Evolutionary conservation across 2,797 vertebrate species (phyloP), one percentile per base, ranked within the genome.

Genomic region (Serranus cabrilla): DNA sequence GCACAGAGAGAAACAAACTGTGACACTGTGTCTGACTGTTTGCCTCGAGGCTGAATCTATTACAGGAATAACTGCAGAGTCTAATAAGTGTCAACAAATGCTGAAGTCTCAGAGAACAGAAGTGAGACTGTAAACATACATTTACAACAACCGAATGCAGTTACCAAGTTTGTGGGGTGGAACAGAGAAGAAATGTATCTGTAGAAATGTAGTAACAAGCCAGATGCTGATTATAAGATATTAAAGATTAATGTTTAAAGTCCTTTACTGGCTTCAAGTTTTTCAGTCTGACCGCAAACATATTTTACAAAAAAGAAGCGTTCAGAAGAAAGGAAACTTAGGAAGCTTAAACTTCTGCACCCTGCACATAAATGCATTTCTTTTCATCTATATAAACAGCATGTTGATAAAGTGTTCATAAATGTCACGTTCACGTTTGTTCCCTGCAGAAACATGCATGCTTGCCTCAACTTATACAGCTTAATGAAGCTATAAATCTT

Each of bases 41-140:
- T 59, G 31, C 34, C 54, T 72, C 1, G 6, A 55, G 40, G 70
- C 42, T 20, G 49, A 20, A 55, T 74, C 27, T 62, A 34, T 49
- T 62, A 42, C 73, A 77, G 76, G 76, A 77, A 71, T 70, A 21
- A 37, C 69, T 21, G 69, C 31, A 52, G 64, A 54, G 47, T 52
- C 18, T 50, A 47, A 60, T 46, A 66, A 71, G 43, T 31, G 25
- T 70, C 56, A 82, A 79, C 71, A 82, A 67, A 73, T 23, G 62
- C 56, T 47, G 76, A 47, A 69, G 52, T 34, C 51, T 23, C 34
- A 34, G 34, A 7, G 5, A 34, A 34, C 34, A 68, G 23, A 54
- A 37, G 31, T 39, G 25, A 47, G 34, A 34, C 7, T 34, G 34
- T 34, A 34, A 34, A 34, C 34, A 34, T 34, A 34, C 34, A 34